phyloP scores from a whole-genome alignment of 2,797 vertebrate genomes.

The Sciaenops ocellatus region DNA sequence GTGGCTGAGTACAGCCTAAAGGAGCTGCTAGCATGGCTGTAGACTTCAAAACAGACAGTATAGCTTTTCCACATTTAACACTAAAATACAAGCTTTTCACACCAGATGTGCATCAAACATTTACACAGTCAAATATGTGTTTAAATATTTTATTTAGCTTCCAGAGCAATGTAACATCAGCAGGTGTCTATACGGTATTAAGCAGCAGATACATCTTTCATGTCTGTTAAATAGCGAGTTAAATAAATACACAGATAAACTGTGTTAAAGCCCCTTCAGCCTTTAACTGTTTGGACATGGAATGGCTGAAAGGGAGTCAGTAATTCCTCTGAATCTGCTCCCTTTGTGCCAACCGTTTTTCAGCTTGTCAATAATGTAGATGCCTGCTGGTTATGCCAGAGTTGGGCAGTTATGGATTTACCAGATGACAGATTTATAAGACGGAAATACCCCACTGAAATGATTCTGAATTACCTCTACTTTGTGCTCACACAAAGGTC shows the following conservation, averaged over 20 bases:
- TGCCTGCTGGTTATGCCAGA: slow-evolving; percentile 48
- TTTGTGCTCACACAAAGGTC: slow-evolving; percentile 45
- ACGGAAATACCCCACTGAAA: slow-evolving; percentile 41
- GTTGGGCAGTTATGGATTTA: slow-evolving; percentile 50
- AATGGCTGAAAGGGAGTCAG: slow-evolving; percentile 21
- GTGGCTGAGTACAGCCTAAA: not conserved
- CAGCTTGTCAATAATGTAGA: slow-evolving; percentile 62
- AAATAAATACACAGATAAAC: slow-evolving; percentile 29
- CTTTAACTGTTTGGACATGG: slow-evolving; percentile 18
- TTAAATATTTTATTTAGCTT: slow-evolving; percentile 13
- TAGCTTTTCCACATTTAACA: not conserved
- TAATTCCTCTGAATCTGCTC: slow-evolving; percentile 46
- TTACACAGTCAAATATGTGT: not conserved
- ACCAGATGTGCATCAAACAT: too few relatives aligned
- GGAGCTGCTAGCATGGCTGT: not conserved
- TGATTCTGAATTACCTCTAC: slow-evolving; percentile 32
- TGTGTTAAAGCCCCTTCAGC: slow-evolving; percentile 11
- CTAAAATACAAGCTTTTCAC: not conserved
- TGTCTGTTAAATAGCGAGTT: not conserved
- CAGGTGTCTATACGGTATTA: not conserved
- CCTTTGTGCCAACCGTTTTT: slow-evolving; percentile 42
- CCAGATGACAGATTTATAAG: slow-evolving; percentile 54
- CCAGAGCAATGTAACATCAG: not conserved
- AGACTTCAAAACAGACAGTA: not conserved
- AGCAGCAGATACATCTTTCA: not conserved